Base-by-base conservation (phyloP, 2,888 invertebrate species). In the Drosophila lacicola region DNA sequence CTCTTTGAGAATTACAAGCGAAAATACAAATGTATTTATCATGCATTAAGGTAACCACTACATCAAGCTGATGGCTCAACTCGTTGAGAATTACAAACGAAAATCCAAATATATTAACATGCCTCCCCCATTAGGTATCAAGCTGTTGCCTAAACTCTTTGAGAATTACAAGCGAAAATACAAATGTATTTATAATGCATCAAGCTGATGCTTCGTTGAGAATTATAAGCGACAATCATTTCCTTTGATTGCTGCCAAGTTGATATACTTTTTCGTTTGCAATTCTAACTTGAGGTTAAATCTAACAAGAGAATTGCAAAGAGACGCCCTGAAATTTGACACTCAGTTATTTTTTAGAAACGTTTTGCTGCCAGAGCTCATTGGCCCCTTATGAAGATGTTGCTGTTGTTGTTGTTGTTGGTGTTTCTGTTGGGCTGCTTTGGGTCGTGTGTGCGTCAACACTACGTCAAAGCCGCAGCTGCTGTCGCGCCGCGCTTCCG, bases 401-500 rank as follows among this genome's bases (percentile, higher is more conserved):
- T 49, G 46, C 33, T 63, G 47, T 54, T 17, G 17, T 17, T 17
- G 17, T 19, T 54, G 39, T 25, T 36, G 29, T 36, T 37, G 45
- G 62, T 29, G 14, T 50, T 61, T 37, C 25, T 42, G 51, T 25
- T 57, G 42, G 50, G 49, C 11, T 63, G 55, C 63, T 67, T 66
- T 64, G 41, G 57, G 73, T 47, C 56, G 57, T 68, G 63, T 76
- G 82, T 84, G 85, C 88, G 82, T 84, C 87, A 82, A 82, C 85
- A 82, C 84, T 66, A 86, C 82, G 86, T 83, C 87, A 82, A 83
- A 86, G 78, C 77, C 74, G 78, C 82, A 77, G 82, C 83, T 83
- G 80, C 70, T 82, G 90, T 84, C 88, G 89, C 90, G 90, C 81
- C 90, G 85, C 71, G 89, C 85, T 88, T 89, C 88, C 88, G 88